Evolutionary conservation across 2,888 invertebrate genomes (phyloP).

Genomic region (Machimus atricapillus): DNA sequence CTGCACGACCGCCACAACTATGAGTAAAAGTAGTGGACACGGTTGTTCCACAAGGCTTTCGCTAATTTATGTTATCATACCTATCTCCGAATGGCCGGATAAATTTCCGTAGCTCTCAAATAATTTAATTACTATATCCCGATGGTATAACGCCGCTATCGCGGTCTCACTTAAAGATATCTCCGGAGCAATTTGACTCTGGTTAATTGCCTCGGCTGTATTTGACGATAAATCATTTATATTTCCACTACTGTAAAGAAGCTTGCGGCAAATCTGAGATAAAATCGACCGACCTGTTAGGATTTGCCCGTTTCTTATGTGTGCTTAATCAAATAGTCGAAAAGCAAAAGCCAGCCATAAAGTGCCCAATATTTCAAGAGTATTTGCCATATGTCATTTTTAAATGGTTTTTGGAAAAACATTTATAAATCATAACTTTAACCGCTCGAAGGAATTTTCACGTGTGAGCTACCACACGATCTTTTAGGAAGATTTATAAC

Average conservation of each 20-base stretch:
- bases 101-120: conserved; percentile 34
- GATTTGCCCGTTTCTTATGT: neutral
- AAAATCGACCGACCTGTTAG: conserved; percentile 28
- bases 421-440: neutral
- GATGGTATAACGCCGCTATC: conserved; percentile 13
- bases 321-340: conserved; percentile 19
- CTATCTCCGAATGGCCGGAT: conserved; percentile 23
- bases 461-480: neutral
- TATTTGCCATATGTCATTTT: neutral
- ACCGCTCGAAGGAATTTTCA: neutral
- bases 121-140: conserved; percentile 35
- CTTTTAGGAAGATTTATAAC: neutral
- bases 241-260: conserved; percentile 35
- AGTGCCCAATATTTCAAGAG: conserved; percentile 13
- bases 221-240: conserved; percentile 12
- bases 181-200: conserved; percentile 28
- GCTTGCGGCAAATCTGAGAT: conserved; percentile 13
- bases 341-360: neutral
- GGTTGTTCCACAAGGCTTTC: neutral
- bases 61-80: conserved; percentile 25
- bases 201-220: conserved; percentile 30
- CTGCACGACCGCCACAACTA: neutral
- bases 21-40: conserved; percentile 25
- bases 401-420: neutral
- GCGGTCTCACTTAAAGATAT: neutral